Percentiles rank a stretch among this genome's conserved stretches.
Evolutionary conservation across 37 sponge, comb jelly and placozoan species (phyloP).

Genomic region (Beroe forskalii): DNA sequence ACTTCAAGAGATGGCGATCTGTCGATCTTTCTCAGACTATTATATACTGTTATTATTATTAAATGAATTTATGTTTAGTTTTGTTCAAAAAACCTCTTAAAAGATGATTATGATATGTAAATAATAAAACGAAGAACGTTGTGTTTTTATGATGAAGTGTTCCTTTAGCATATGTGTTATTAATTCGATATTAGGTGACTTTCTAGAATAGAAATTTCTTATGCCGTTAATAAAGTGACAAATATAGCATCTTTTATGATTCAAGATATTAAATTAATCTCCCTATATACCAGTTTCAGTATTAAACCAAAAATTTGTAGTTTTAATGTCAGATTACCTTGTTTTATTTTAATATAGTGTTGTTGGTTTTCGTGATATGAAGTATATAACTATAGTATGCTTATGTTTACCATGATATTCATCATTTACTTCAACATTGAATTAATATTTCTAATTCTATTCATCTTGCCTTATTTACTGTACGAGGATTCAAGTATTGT

Average conservation of each 20-base stretch:
- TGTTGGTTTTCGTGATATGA: background rate
- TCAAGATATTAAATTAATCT: no score
- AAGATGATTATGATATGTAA: background rate
- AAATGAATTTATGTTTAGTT: background rate
- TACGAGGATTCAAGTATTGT: no score
- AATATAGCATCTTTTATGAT: no score
- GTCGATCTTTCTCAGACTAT: no score
- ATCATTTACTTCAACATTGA: no score
- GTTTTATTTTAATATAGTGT: background rate
- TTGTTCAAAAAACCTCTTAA: background rate
- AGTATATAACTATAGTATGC: background rate
- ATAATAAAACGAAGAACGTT: background rate
- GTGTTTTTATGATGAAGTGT: background rate
- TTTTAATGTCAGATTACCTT: background rate
- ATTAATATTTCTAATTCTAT: no score
- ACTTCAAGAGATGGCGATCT: no score
- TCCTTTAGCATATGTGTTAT: background rate
- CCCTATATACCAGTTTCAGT: background rate
- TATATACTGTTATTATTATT: no score
- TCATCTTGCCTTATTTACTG: no score
- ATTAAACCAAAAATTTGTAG: background rate
- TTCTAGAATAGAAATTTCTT: background rate
- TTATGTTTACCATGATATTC: background rate
- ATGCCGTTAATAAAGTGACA: background rate
- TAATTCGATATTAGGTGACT: no score